Evolutionary conservation across 2,888 invertebrate species (phyloP), one percentile per base, ranked within the genome.

Genomic region (Eumerus sabulonum): DNA sequence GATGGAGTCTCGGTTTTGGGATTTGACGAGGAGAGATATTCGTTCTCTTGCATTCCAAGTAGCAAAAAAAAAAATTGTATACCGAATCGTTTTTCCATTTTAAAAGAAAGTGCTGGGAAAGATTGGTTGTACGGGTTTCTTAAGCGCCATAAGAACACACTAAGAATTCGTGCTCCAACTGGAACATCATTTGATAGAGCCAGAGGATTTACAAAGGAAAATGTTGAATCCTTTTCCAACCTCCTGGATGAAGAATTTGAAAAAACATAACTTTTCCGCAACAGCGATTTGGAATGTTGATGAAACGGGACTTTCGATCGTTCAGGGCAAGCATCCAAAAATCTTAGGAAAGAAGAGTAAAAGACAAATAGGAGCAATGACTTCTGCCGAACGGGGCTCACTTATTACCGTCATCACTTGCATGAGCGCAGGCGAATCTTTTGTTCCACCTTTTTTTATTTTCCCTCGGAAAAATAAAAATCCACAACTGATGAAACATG

Each of bases 341-440:
- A 51, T 60, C n/a, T 51, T 59, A 17, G 59, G 36, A 19, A 16
- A 35, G 45, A 67, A 71, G 35, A 56, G 72, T 54, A 62, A 72
- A 51, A 56, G 45, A 40, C 67, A 63, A 72, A 72, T 77, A 5
- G 71, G 57, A 50, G 51, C 67, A 11, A 60, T 62, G 63, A 73
- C 79, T 17, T 72, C 77, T 7, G 68, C 73, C 19, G 40, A 40
- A 40, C 40, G 40, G n/a, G 40, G 40, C n/a, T 40, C 40, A 11
- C n/a, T 40, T 11, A 40, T 9, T 11, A n/a, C n/a, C n/a, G n/a
- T n/a, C n/a, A n/a, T n/a, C n/a, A n/a, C n/a, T n/a, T n/a, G n/a
- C n/a, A n/a, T n/a, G n/a, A n/a, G n/a, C n/a, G n/a, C n/a, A n/a
- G n/a, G n/a, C n/a, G n/a, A n/a, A n/a, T n/a, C 3, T 40, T 40